Percentiles rank a stretch among this genome's conserved stretches.
Conservation (phyloP, 1,140 invertebrate genomes). For the Polypedilum vanderplanki region DNA sequence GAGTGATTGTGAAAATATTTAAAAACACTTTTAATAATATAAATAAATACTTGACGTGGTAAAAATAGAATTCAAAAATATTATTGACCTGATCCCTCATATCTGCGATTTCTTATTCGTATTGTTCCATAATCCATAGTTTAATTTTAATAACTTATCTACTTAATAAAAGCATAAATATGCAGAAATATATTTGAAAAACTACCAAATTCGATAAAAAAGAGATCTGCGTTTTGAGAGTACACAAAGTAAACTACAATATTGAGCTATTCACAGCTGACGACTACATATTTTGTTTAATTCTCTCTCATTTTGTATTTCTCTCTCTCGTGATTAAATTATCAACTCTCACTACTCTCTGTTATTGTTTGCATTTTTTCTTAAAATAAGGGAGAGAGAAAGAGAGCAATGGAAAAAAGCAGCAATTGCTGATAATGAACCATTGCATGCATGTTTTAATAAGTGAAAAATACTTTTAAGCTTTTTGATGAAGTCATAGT, state of each 20-base stretch:
- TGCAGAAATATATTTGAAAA: not conserved
- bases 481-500: not conserved
- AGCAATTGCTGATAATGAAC: not conserved
- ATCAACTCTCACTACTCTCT: not conserved
- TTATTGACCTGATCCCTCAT: constrained; percentile 5
- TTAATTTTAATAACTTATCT: not conserved
- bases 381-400: too few species aligned
- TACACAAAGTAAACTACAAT: not conserved
- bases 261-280: not conserved
- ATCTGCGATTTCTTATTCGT: not conserved
- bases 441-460: not conserved
- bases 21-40: too few species aligned
- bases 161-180: not conserved
- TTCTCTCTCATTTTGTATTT: not conserved
- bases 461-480: not conserved
- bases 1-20: too few species aligned
- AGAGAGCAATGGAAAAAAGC: not conserved
- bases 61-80: not conserved
- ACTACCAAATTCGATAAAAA: not conserved
- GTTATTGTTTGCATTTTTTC: not conserved
- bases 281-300: not conserved
- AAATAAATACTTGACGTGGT: too few species aligned
- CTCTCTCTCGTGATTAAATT: not conserved
- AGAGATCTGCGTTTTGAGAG: not conserved
- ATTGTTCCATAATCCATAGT: constrained; percentile 20